Evolutionary conservation across 2,888 invertebrate species (phyloP).

Genomic region (Drosophila hamatofila): DNA sequence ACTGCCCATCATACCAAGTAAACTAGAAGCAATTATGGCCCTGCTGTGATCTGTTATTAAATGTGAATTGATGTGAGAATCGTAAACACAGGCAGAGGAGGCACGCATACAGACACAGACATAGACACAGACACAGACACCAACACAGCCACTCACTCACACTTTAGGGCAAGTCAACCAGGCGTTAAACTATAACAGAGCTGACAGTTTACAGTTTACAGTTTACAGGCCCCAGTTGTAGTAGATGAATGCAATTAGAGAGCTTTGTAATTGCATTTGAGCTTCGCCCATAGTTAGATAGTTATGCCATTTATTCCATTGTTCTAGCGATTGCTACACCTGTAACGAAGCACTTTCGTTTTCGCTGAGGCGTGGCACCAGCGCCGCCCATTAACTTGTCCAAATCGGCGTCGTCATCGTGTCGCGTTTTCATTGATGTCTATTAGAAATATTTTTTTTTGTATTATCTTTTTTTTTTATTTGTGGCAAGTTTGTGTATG

Average conservation of each 20-base stretch:
- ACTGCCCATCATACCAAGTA: constrained; percentile 27
- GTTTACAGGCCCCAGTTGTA: constrained; percentile 50
- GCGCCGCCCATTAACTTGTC: constrained; percentile 34
- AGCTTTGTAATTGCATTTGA: constrained; percentile 42
- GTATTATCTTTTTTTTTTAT: not conserved
- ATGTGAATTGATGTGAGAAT: constrained; percentile 60
- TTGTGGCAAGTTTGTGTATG: constrained; percentile 6
- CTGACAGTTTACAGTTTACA: constrained; percentile 50
- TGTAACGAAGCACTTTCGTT: constrained; percentile 61
- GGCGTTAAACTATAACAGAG: constrained; percentile 70
- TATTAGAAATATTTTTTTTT: constrained; percentile 25
- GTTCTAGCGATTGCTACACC: constrained; percentile 27
- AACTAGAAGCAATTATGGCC: constrained; percentile 46
- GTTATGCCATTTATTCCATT: constrained; percentile 28
- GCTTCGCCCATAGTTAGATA: constrained; percentile 11
- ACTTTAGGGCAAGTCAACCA: constrained; percentile 38
- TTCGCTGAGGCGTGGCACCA: constrained; percentile 37
- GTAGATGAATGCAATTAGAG: constrained; percentile 42
- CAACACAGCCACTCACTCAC: constrained; percentile 5
- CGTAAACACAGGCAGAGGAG: constrained; percentile 20
- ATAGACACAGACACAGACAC: constrained; percentile 4
- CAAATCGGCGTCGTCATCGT: constrained; percentile 34
- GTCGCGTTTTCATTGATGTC: constrained; percentile 40
- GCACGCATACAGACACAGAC: constrained; percentile 4
- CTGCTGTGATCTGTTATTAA: constrained; percentile 39